These are phyloP conservation scores for Rhingia rostrata DNA, from an alignment of 2,888 invertebrate species.

Conservation along the genomic window DNA sequence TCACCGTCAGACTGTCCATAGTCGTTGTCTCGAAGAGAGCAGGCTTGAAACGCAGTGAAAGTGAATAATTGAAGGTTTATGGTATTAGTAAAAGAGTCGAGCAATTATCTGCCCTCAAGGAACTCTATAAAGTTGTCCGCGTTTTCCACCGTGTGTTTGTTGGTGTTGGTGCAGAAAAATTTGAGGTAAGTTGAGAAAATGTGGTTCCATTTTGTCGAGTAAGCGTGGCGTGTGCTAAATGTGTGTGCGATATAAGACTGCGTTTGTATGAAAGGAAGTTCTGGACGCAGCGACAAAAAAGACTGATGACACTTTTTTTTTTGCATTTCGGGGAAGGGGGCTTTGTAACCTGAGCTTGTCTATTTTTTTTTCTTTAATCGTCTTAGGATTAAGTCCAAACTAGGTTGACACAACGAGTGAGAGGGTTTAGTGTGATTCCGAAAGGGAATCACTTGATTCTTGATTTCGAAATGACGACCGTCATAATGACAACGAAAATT, in stretches of 20 bases:
- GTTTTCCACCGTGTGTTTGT: not conserved
- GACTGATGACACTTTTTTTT: slow-evolving; percentile 30
- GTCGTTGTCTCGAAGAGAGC: slow-evolving; percentile 15
- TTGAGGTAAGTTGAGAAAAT: slow-evolving; percentile 19
- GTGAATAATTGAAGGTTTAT: slow-evolving; percentile 38
- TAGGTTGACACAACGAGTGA: slow-evolving; percentile 34
- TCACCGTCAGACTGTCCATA: no score
- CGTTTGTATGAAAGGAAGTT: not conserved
- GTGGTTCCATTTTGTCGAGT: not conserved
- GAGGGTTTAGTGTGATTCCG: slow-evolving; percentile 11
- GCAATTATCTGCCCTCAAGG: not conserved
- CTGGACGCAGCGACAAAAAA: slow-evolving; percentile 12
- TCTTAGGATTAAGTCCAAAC: slow-evolving; percentile 33
- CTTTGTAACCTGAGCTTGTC: slow-evolving; percentile 30
- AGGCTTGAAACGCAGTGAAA: slow-evolving; percentile 55
- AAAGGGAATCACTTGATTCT: slow-evolving; percentile 9
- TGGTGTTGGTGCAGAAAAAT: slow-evolving; percentile 22
- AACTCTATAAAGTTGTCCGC: not conserved
- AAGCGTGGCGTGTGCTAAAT: slow-evolving; percentile 15
- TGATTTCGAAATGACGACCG: slow-evolving; percentile 52
- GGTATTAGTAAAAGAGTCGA: slow-evolving; percentile 4
- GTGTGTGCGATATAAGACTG: slow-evolving; percentile 4
- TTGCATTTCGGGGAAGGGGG: not conserved
- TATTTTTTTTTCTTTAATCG: slow-evolving; percentile 8
- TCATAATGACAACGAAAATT: slow-evolving; percentile 67